Percentiles rank a stretch among this genome's conserved stretches.
phyloP scores from a whole-genome alignment of 2,888 invertebrate genomes.

The Troilus luridus region DNA sequence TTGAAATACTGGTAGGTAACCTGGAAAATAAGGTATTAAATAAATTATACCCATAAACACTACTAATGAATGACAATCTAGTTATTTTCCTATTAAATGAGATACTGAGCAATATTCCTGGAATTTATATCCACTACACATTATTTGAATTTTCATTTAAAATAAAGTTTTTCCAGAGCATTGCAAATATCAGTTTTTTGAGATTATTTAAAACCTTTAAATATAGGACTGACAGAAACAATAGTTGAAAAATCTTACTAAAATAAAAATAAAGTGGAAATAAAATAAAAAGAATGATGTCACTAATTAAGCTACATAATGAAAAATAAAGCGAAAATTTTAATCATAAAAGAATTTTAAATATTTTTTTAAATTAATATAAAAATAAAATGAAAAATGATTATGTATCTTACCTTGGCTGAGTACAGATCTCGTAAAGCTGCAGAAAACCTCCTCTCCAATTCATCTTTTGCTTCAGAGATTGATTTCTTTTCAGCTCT shows the following conservation, averaged over 20 bases:
- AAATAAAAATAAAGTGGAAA: background rate
- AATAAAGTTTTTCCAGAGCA: background rate
- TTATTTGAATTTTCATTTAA: background rate
- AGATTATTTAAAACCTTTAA: background rate
- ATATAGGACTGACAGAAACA: background rate
- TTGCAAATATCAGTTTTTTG: background rate
- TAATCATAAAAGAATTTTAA: background rate
- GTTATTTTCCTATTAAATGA: background rate
- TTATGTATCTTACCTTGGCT: constrained; percentile 60
- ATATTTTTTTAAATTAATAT: background rate
- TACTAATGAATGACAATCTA: too few relatives aligned
- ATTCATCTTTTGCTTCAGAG: constrained; percentile 66
- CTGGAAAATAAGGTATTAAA: too few relatives aligned
- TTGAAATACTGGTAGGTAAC: background rate
- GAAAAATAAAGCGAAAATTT: background rate
- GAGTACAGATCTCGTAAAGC: constrained; percentile 65
- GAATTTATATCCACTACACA: background rate
- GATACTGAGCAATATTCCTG: background rate
- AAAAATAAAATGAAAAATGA: too few relatives aligned
- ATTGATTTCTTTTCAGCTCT: constrained; percentile 67
- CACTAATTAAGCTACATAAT: background rate
- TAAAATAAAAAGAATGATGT: too few relatives aligned
- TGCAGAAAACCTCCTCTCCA: constrained; percentile 65
- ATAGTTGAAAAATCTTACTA: background rate
- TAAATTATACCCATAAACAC: background rate